phyloP scores from a whole-genome alignment of 2,113 vertebrate species.

The Semicossyphus pulcher region DNA sequence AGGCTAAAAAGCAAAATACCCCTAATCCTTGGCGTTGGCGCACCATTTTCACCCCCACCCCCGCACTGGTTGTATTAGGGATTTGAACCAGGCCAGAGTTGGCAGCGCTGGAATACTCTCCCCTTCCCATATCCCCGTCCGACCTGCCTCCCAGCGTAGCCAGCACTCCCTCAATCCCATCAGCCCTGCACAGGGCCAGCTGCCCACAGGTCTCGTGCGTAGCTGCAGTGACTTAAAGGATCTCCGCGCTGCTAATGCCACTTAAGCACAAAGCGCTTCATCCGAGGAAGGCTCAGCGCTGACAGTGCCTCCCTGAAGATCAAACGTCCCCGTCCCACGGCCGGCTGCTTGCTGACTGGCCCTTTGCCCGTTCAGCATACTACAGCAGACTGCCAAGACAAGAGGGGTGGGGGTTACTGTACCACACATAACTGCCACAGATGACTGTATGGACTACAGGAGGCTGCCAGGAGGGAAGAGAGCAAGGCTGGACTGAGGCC shows the following conservation, averaged over 20 bases:
- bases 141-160: not conserved
- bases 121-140: not conserved
- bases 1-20: not conserved
- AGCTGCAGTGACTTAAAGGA: constrained; percentile 71
- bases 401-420: constrained; percentile 31
- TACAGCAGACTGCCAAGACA: constrained; percentile 14
- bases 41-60: not conserved
- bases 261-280: constrained; percentile 71
- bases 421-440: constrained; percentile 25
- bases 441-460: constrained; percentile 4
- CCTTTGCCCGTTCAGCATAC: constrained; percentile 14
- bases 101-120: not conserved
- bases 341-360: constrained; percentile 31
- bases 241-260: constrained; percentile 70
- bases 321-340: constrained; percentile 33
- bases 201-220: constrained; percentile 69
- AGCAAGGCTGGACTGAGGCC: not conserved
- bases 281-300: constrained; percentile 47
- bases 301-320: constrained; percentile 39
- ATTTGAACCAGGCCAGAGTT: constrained; percentile 25
- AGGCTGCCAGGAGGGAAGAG: constrained; percentile 4
- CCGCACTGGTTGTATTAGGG: not conserved
- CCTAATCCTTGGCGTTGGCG: constrained; percentile 1
- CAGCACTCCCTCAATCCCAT: constrained; percentile 52
- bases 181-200: constrained; percentile 42